Evolutionary conservation across 2,797 vertebrate genomes (phyloP).

Genomic region (Peromyscus eremicus): DNA sequence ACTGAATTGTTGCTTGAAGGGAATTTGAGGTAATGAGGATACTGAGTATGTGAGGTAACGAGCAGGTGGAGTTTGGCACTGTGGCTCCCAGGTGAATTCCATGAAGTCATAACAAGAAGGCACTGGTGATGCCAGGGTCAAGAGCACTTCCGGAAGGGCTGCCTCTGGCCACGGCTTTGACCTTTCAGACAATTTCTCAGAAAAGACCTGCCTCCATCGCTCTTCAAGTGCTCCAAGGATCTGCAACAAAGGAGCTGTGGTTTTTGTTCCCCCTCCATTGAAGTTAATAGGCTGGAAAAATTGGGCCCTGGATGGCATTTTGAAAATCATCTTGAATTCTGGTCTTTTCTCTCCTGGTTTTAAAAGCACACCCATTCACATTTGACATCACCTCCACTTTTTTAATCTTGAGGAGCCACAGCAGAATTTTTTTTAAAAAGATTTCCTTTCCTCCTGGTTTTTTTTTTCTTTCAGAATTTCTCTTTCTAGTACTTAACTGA

Average conservation of each 20-base stretch:
- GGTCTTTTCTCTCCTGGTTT: background rate
- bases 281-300: slow-evolving; percentile 25
- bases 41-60: too few species aligned
- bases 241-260: slow-evolving; percentile 1
- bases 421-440: background rate
- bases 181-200: slow-evolving; percentile 35
- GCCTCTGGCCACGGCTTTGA: background rate
- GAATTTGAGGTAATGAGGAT: background rate
- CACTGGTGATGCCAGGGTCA: background rate
- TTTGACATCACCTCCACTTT: background rate
- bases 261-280: background rate
- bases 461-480: background rate
- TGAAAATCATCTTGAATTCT: slow-evolving; percentile 28
- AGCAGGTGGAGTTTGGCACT: background rate
- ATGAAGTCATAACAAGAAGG: background rate
- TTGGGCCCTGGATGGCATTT: background rate
- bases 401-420: background rate
- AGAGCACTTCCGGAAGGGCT: background rate
- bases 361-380: background rate
- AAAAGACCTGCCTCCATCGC: background rate
- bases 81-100: background rate
- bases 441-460: background rate
- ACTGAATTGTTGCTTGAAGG: background rate
- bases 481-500: background rate
- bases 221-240: background rate